These are phyloP conservation scores for Ardeotis arabs DNA, from an alignment of 2,113 vertebrate species.

Conservation along the genomic window DNA sequence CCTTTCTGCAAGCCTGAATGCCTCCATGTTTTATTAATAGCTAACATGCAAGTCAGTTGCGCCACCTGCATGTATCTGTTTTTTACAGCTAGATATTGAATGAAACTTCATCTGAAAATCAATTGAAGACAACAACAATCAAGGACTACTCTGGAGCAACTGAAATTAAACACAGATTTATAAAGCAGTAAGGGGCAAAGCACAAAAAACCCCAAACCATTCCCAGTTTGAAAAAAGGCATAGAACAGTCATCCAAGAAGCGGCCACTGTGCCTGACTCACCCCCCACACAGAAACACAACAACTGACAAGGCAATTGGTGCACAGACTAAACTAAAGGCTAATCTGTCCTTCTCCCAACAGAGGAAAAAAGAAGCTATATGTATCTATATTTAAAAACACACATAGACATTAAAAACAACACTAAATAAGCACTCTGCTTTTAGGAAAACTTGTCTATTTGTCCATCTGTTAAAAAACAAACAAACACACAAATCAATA, in stretches of 20 bases:
- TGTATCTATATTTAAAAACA: background rate
- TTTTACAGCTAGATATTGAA: background rate
- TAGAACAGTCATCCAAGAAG: background rate
- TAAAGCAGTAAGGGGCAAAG: background rate
- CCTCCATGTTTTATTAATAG: background rate
- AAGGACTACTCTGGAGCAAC: background rate
- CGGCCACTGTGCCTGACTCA: background rate
- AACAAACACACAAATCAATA: background rate
- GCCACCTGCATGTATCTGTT: background rate
- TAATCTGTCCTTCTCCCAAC: background rate
- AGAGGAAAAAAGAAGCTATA: background rate
- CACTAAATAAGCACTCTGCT: background rate
- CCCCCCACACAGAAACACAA: background rate
- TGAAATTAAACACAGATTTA: background rate
- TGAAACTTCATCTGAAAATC: background rate
- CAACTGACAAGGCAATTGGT: background rate
- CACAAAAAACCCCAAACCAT: background rate
- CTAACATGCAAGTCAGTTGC: background rate
- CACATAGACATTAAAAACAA: background rate
- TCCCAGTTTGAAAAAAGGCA: background rate
- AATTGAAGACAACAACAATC: background rate
- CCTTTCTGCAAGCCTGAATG: background rate
- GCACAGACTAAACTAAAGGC: background rate
- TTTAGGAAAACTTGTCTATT: background rate
- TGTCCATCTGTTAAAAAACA: accelerated